phyloP scores from a whole-genome alignment of 1,140 invertebrate genomes.

The Polyergus mexicanus region DNA sequence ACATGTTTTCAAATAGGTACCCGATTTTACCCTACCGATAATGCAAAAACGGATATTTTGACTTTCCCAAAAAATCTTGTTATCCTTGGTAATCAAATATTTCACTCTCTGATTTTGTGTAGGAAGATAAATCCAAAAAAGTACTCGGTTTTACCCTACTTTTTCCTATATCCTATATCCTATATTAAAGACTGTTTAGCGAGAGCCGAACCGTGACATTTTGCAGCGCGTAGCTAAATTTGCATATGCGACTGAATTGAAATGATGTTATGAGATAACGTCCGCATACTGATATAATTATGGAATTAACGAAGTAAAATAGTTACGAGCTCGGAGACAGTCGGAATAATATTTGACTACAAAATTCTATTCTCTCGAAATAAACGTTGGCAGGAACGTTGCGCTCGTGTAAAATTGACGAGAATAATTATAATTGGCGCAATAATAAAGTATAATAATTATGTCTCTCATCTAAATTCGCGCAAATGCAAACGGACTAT shows the following conservation, averaged over 20 bases:
- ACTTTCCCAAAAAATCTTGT: too few relatives aligned
- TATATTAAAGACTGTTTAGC: background rate
- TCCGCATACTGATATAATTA: conserved; percentile 43
- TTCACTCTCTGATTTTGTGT: too few relatives aligned
- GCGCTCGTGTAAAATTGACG: conserved; percentile 31
- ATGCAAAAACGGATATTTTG: too few relatives aligned
- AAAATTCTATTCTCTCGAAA: conserved; percentile 45
- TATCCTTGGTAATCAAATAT: too few relatives aligned
- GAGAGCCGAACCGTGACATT: background rate
- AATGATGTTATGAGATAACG: conserved; percentile 26
- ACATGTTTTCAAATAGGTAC: too few relatives aligned
- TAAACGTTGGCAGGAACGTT: background rate
- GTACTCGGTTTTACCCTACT: too few relatives aligned
- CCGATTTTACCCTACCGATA: too few relatives aligned
- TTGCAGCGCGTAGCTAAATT: conserved; percentile 4
- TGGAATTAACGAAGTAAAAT: conserved; percentile 23
- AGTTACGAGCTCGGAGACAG: conserved; percentile 8
- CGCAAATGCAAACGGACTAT: background rate
- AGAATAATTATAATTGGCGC: conserved; percentile 38
- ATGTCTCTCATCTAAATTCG: background rate
- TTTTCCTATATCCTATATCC: too few relatives aligned
- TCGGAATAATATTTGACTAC: conserved; percentile 44
- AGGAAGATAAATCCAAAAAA: too few relatives aligned
- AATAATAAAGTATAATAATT: conserved; percentile 46
- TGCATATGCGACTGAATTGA: background rate